A percentile compares a stretch with the other conserved stretches of the same genome.
Evolutionary conservation across 2,113 vertebrate species (phyloP).

Genomic region (Synchiropus splendidus): DNA sequence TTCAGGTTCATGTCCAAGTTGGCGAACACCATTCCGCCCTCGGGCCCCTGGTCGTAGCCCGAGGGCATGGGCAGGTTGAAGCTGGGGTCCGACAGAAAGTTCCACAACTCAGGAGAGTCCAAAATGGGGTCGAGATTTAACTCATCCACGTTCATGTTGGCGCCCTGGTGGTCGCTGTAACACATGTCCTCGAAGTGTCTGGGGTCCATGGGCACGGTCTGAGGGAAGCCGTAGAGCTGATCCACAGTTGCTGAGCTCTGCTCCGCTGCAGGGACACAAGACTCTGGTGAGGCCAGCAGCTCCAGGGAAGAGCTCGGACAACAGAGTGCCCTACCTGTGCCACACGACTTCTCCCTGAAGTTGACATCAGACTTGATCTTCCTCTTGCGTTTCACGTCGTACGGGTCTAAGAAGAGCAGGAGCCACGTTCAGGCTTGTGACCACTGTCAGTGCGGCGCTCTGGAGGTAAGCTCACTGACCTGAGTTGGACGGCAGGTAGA

Average conservation of each 20-base stretch:
- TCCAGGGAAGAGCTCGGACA: too few species aligned
- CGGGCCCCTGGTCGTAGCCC: conserved; percentile 10
- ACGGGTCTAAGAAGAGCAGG: conserved; percentile 59
- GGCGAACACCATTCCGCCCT: conserved; percentile 10
- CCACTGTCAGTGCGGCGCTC: too few species aligned
- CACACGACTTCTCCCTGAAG: conserved; percentile 45
- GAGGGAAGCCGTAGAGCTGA: conserved; percentile 20
- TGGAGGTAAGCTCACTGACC: conserved; percentile 57
- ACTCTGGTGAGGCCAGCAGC: too few species aligned
- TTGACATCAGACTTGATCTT: conserved; percentile 56
- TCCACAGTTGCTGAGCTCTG: conserved; percentile 24
- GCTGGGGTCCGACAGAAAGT: conserved; percentile 5
- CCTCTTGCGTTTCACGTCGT: conserved; percentile 67
- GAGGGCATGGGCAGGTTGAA: background rate
- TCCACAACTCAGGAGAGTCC: conserved; percentile 9
- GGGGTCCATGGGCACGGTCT: background rate
- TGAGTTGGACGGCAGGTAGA: conserved; percentile 71
- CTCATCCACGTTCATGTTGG: conserved; percentile 11
- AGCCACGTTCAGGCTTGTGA: background rate
- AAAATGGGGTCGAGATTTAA: conserved; percentile 26
- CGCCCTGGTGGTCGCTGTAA: conserved; percentile 26
- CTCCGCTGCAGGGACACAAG: conserved; percentile 24
- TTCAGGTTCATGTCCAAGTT: conserved; percentile 35
- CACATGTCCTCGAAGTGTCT: conserved; percentile 10
- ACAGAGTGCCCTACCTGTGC: conserved; percentile 37